Percentiles rank a stretch among this genome's conserved stretches.
Conservation (phyloP, 2,113 vertebrate species). For the Trogon surrucura region DNA sequence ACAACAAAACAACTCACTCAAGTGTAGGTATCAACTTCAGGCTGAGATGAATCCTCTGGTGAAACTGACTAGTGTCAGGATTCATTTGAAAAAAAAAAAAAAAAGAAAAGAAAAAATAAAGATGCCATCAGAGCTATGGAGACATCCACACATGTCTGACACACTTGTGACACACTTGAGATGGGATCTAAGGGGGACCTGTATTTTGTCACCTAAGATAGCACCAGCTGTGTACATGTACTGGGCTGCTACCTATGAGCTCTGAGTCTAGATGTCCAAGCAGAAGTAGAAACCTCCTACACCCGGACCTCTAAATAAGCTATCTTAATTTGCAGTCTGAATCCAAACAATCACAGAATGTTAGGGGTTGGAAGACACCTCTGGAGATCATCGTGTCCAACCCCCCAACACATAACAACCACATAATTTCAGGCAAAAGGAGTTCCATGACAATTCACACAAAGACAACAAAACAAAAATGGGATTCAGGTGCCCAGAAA, state of each 20-base stretch:
- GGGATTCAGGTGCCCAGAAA: background rate
- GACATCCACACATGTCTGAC: background rate
- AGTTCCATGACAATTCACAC: background rate
- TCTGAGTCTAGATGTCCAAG: background rate
- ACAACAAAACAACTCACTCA: background rate
- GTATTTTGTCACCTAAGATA: background rate
- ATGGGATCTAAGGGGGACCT: background rate
- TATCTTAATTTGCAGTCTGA: background rate
- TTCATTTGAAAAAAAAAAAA: background rate
- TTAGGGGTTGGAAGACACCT: too few species aligned
- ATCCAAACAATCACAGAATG: background rate
- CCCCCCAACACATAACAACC: too few species aligned
- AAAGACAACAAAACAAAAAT: background rate
- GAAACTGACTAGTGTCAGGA: background rate
- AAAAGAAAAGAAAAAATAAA: too few species aligned
- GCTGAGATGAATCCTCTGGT: background rate
- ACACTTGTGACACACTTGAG: background rate
- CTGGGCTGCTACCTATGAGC: background rate
- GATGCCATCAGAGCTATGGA: background rate
- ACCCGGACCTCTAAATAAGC: background rate
- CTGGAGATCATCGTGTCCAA: too few species aligned
- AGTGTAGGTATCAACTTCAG: background rate
- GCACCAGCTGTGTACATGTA: background rate
- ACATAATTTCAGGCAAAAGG: background rate
- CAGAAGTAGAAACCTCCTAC: background rate